Conservation (phyloP, 2,888 invertebrate genomes). For the Nephrotoma appendiculata region DNA sequence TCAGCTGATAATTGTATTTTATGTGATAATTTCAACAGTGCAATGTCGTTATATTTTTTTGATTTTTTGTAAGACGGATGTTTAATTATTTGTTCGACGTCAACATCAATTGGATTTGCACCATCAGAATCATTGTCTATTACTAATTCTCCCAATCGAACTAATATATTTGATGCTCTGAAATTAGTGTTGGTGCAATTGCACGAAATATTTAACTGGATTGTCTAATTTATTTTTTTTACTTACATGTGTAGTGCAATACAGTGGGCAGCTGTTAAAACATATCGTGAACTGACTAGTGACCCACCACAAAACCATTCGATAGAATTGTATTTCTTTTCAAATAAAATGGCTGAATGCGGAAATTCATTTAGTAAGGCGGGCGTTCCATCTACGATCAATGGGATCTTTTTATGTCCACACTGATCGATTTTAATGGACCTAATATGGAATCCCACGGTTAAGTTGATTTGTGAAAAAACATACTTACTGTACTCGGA, state of each 20-base stretch:
- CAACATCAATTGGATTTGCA: conserved; percentile 6
- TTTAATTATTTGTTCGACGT: conserved; percentile 17
- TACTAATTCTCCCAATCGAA: background rate
- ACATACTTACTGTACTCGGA: too few relatives aligned
- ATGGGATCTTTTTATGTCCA: background rate
- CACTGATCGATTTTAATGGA: background rate
- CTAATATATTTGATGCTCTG: background rate
- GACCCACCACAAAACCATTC: background rate
- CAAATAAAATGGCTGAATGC: background rate
- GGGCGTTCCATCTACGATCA: background rate
- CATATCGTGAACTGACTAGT: background rate
- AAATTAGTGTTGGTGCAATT: background rate
- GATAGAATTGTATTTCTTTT: background rate
- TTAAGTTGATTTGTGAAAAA: too few relatives aligned
- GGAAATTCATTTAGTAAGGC: background rate
- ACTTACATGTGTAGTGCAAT: too few relatives aligned
- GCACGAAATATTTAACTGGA: background rate
- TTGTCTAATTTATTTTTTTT: background rate
- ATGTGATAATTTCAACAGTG: conserved; percentile 37
- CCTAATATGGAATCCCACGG: too few relatives aligned
- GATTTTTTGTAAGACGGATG: conserved; percentile 43
- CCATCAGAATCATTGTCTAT: background rate
- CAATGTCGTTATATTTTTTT: conserved; percentile 48
- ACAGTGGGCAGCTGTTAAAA: background rate
- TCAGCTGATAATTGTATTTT: background rate